Base-by-base conservation (phyloP, 2,113 vertebrate species). In the Carassius auratus region DNA sequence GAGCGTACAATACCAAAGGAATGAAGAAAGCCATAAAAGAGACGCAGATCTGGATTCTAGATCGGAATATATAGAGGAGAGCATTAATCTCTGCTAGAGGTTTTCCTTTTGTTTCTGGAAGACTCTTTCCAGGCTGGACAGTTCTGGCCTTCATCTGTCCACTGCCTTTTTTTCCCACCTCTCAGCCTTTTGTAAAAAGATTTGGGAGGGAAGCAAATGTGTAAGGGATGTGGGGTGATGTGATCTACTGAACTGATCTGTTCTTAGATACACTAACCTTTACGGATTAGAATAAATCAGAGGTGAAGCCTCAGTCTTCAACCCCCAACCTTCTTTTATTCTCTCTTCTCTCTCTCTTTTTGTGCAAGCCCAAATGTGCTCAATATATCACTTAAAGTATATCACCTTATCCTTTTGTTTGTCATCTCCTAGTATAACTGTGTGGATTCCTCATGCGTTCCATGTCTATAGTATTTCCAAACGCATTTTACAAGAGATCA, bases 391-490 rank as follows among this genome's bases (percentile, higher is more conserved):
- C 91, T 94, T 94, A 93, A 95, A 96, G 94, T 95, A 92, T 94
- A 96, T 92, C 93, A 94, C 93, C 90, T 94, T 95, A 94, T 94
- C 94, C 94, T 90, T 95, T 94, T 95, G 94, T 97, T 97, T 97
- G 95, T 96, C 95, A 94, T 96, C 95, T 92, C 89, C 94, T 92
- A 92, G 94, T 93, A 96, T 93, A 95, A 93, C 94, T 96, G 98
- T 97, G 97, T 98, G 97, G 97, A 96, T 98, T 98, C 95, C 94
- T 96, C 96, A 98, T 93, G 95, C 94, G 69, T 84, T 95, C 95
- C 95, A 93, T 95, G 94, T 96, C 96, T 95, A 92, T 93, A 96
- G 94, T 94, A 95, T 97, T 97, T 97, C 96, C 95, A 97, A 96
- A 86, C 95, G 93, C 95, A 96, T 95, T 98, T 98, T 97, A 97